Conservation (phyloP, 2,797 vertebrate genomes). For the Cirrhinus mrigala region DNA sequence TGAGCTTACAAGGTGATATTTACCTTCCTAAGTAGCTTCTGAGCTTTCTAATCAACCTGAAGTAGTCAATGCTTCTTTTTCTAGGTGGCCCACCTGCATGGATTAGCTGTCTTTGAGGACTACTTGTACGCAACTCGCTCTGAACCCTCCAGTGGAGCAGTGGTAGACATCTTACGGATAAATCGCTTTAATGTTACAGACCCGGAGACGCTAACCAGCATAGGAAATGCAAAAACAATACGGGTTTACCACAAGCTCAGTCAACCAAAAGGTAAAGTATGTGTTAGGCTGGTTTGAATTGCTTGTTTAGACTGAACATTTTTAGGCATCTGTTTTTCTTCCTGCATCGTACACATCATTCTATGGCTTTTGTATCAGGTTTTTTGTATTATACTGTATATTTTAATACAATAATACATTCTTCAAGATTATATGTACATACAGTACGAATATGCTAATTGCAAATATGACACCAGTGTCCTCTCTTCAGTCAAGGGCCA, state of each 20-base stretch:
- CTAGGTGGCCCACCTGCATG: slow-evolving; percentile 89
- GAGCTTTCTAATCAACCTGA: slow-evolving; percentile 27
- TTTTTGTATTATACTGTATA: not conserved
- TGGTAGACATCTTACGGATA: slow-evolving; percentile 84
- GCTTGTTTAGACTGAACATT: not conserved
- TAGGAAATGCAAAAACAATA: slow-evolving; percentile 82
- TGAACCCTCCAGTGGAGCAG: slow-evolving; percentile 76
- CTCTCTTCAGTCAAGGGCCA: slow-evolving; percentile 87
- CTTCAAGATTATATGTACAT: not conserved
- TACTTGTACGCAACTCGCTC: slow-evolving; percentile 89
- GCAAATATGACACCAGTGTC: slow-evolving; percentile 40
- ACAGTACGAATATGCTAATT: not conserved
- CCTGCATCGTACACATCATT: not conserved
- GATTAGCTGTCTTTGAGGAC: slow-evolving; percentile 93
- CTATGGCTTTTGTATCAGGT: not conserved
- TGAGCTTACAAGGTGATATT: slow-evolving; percentile 12
- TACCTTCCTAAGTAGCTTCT: slow-evolving; percentile 27
- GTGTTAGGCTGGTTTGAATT: slow-evolving; percentile 18
- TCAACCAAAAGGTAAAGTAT: slow-evolving; percentile 87
- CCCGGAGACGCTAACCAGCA: slow-evolving; percentile 77
- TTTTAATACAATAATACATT: not conserved
- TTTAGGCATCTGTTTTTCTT: not conserved
- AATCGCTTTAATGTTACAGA: slow-evolving; percentile 92
- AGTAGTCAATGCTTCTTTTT: slow-evolving; percentile 61
- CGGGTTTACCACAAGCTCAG: slow-evolving; percentile 90